Evolutionary conservation across 2,113 vertebrate species (phyloP).

Genomic region (Elephantulus edwardii): DNA sequence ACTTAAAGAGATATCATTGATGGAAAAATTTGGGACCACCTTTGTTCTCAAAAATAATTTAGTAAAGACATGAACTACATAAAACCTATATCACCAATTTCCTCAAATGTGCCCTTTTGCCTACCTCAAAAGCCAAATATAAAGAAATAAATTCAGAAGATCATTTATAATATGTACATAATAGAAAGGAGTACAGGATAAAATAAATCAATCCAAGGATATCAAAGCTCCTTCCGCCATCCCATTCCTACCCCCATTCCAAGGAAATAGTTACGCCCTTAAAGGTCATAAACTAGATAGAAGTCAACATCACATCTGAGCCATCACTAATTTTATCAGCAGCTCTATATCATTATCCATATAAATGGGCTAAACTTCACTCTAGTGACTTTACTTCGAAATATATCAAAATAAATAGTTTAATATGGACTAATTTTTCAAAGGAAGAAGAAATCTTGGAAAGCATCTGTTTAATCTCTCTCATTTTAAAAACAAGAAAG

Average conservation of each 20-base stretch:
- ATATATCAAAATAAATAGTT: conserved; percentile 34
- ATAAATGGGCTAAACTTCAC: not conserved
- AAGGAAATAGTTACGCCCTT: not conserved
- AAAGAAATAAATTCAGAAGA: not conserved
- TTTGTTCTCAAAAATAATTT: too few species aligned
- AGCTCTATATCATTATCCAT: not conserved
- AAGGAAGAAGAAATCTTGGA: not conserved
- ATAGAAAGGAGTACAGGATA: not conserved
- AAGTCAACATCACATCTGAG: not conserved
- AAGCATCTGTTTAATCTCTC: conserved; percentile 1
- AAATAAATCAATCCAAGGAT: not conserved
- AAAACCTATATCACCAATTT: not conserved
- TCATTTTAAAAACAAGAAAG: conserved; percentile 39
- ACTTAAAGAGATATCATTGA: not conserved
- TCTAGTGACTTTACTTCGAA: conserved; percentile 5
- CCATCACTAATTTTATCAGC: not conserved
- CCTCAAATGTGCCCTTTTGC: not conserved
- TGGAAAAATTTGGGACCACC: too few species aligned
- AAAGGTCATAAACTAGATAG: not conserved
- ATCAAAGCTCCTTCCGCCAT: not conserved
- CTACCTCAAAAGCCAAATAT: not conserved
- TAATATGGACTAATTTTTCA: conserved; percentile 16
- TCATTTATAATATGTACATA: not conserved
- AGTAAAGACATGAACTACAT: too few species aligned
- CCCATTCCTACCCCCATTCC: not conserved